These are phyloP conservation scores for Steinernema feltiae DNA, from an alignment of 1,140 invertebrate species.

Conservation along the genomic window DNA sequence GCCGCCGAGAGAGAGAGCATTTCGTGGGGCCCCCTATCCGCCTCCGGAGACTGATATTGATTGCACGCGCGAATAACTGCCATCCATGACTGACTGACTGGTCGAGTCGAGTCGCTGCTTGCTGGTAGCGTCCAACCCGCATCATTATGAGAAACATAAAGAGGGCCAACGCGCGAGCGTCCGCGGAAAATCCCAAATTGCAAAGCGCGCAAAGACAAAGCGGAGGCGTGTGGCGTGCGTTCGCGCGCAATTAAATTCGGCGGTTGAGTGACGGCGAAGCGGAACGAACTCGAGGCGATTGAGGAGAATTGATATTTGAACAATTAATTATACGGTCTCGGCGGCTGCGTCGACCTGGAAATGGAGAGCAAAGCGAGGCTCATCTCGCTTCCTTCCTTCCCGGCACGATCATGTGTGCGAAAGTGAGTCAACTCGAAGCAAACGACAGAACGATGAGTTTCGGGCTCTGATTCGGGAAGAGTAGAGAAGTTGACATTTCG, in stretches of 20 bases:
- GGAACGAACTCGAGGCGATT: neutral
- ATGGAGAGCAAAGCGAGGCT: neutral
- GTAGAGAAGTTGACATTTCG: no score
- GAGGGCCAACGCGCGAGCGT: neutral
- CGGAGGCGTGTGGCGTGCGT: neutral
- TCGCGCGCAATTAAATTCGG: slow-evolving; percentile 2
- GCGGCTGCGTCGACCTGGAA: neutral
- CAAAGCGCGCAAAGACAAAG: neutral
- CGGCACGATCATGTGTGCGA: neutral
- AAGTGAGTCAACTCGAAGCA: no score
- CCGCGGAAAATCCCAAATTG: neutral
- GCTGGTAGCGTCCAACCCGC: neutral
- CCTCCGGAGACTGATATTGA: slow-evolving; percentile 4
- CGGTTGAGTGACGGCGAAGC: neutral
- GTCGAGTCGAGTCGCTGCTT: neutral
- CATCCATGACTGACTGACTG: neutral
- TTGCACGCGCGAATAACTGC: neutral
- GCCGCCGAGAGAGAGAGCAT: neutral
- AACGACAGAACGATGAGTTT: no score
- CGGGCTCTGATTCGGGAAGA: no score
- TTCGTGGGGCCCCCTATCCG: no score
- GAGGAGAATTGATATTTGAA: neutral
- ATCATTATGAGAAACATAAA: slow-evolving; percentile 12
- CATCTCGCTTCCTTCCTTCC: neutral
- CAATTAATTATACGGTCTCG: neutral